phyloP scores from a whole-genome alignment of 2,797 vertebrate species.

The Tenualosa ilisha region DNA sequence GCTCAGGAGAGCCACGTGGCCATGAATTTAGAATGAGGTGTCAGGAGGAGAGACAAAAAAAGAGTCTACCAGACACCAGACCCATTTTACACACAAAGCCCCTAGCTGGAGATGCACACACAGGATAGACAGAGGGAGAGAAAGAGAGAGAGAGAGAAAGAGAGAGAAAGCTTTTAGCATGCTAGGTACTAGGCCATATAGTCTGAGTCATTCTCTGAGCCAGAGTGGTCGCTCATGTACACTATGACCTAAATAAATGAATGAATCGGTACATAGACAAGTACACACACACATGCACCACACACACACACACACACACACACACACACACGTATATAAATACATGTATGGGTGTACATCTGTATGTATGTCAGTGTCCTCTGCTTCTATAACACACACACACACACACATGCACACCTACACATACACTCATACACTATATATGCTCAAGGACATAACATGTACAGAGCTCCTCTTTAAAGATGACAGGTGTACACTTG shows the following conservation, averaged over 20 bases:
- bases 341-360: background rate
- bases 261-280: background rate
- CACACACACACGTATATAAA: background rate
- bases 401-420: background rate
- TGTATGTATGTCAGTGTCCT: background rate
- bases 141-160: no score
- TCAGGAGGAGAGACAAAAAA: background rate
- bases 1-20: background rate
- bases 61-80: background rate
- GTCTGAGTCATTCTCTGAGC: constrained; percentile 13
- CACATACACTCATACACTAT: background rate
- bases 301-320: background rate
- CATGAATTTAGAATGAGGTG: constrained; percentile 3
- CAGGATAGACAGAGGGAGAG: background rate
- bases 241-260: background rate
- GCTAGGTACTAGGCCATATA: background rate
- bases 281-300: background rate
- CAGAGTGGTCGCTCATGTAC: background rate
- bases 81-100: no score
- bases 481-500: constrained; percentile 2
- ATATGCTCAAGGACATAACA: constrained; percentile 2
- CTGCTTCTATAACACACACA: background rate
- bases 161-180: background rate
- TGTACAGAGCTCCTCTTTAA: background rate
- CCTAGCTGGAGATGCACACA: background rate